A percentile compares a stretch with the other conserved stretches of the same genome.
These are phyloP conservation scores for Drosophila albomicans DNA, from an alignment of 1,140 invertebrate genomes.

Conservation along the genomic window DNA sequence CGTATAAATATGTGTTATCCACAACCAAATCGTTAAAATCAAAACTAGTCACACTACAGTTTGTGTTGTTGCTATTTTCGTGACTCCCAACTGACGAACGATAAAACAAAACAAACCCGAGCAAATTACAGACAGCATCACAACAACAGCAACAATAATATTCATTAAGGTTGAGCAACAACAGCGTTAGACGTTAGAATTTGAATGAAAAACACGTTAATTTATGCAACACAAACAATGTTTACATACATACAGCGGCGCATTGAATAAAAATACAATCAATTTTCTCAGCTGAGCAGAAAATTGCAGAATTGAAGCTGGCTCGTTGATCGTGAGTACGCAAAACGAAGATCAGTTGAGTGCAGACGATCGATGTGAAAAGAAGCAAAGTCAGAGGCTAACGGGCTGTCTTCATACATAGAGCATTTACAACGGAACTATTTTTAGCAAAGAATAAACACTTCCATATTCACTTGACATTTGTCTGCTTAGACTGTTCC, in stretches of 20 bases:
- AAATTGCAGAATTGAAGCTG: conserved; percentile 43
- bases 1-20: not conserved
- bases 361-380: conserved; percentile 15
- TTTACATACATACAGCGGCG: conserved; percentile 5
- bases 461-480: not conserved
- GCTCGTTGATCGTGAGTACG: not conserved
- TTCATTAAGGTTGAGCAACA: conserved; percentile 57
- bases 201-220: conserved; percentile 31
- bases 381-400: conserved; percentile 1
- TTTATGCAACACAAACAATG: conserved; percentile 26
- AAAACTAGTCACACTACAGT: conserved; percentile 18
- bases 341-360: conserved; percentile 52
- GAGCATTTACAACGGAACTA: not conserved
- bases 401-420: not conserved
- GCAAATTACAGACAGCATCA: not conserved
- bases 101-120: conserved; percentile 7
- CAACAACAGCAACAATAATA: conserved; percentile 13
- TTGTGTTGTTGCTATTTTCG: conserved; percentile 28
- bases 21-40: not conserved
- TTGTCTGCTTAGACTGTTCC: too few species aligned
- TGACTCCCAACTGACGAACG: conserved; percentile 41
- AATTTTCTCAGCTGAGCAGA: conserved; percentile 16
- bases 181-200: conserved; percentile 8
- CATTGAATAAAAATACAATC: conserved; percentile 5
- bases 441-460: conserved; percentile 4